Evolutionary conservation across 1,140 invertebrate species (phyloP).

Genomic region (Drosophila nikananu): DNA sequence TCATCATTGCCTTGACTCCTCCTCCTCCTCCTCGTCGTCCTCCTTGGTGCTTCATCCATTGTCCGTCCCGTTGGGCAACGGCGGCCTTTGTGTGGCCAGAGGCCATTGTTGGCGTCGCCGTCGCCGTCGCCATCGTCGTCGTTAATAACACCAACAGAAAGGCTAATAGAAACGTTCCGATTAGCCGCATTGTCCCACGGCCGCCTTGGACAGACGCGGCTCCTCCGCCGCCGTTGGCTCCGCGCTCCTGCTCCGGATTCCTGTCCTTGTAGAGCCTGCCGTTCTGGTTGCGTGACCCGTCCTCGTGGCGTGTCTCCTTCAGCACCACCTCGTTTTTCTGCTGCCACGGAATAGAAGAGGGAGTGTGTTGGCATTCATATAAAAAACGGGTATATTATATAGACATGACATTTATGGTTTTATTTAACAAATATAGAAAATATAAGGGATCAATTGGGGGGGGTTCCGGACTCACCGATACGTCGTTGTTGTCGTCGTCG

Average conservation of each 20-base stretch:
- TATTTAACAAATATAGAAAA: background rate
- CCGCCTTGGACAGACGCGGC: background rate
- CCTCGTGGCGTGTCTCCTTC: conserved; percentile 80
- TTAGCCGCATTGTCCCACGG: conserved; percentile 45
- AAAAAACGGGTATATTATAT: background rate
- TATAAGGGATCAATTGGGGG: background rate
- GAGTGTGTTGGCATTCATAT: background rate
- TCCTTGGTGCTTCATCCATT: conserved; percentile 18
- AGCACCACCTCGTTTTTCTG: conserved; percentile 78
- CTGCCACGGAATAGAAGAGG: background rate
- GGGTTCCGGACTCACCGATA: conserved; percentile 68
- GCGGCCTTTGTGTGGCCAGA: conserved; percentile 25
- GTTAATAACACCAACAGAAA: conserved; percentile 62
- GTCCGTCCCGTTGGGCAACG: background rate
- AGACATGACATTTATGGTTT: conserved; percentile 2
- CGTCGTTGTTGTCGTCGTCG: conserved; percentile 76
- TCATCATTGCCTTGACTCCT: background rate
- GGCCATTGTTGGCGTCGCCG: conserved; percentile 12
- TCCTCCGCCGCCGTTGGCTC: conserved; percentile 29
- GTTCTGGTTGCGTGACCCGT: conserved; percentile 81
- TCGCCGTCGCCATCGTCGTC: conserved; percentile 27
- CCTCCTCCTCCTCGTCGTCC: background rate
- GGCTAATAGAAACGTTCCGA: conserved; percentile 66
- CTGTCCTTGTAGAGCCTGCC: conserved; percentile 84
- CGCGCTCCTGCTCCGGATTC: conserved; percentile 49